Base-by-base conservation (phyloP, 2,888 invertebrate species). In the Leucophora obtusa region DNA sequence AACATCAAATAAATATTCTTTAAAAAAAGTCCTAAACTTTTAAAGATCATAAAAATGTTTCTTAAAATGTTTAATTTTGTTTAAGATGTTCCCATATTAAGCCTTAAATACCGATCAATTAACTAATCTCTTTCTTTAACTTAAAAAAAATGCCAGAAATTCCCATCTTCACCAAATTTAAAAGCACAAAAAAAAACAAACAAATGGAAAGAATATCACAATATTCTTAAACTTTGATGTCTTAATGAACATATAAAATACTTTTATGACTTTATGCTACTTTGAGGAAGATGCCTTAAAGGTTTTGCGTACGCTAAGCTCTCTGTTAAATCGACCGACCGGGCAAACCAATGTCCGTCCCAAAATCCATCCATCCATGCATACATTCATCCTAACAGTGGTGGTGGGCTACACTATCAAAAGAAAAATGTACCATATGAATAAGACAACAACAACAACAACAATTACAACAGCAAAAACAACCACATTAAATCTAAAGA, bases 371-470 rank as follows among this genome's bases (percentile, higher is more conserved):
- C 28, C 14, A 17, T 38, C 54, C 54, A 77, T 33, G 14, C 51
- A 63, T 18, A 38, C 56, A 53, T 60, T 24, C 50, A 11, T 50
- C 7, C 54, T 2, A 59, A 66, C 71, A 59, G 65, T 68, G 72
- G 77, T 77, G 81, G 80, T 75, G 66, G 80, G 83, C 80, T 47
- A 80, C 70, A 83, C 86, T 84, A 84, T 82, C 82, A 83, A 81
- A 82, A 43, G 11, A 60, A 66, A 72, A 56, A 68, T 72, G 75
- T 66, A 70, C 56, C 75, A 76, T 68, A 68, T 63, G 69, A 70
- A 74, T 11, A 65, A 54, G 54, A 63, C 79, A 73, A 69, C 51
- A 73, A 59, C 62, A 58, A 50, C 65, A 28, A 76, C 78, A 65
- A 56, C 24, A n/a, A n/a, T n/a, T n/a, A n/a, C n/a, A 53, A 8